Evolutionary conservation across 2,797 vertebrate species (phyloP).

Genomic region (Clarias fuscus): DNA sequence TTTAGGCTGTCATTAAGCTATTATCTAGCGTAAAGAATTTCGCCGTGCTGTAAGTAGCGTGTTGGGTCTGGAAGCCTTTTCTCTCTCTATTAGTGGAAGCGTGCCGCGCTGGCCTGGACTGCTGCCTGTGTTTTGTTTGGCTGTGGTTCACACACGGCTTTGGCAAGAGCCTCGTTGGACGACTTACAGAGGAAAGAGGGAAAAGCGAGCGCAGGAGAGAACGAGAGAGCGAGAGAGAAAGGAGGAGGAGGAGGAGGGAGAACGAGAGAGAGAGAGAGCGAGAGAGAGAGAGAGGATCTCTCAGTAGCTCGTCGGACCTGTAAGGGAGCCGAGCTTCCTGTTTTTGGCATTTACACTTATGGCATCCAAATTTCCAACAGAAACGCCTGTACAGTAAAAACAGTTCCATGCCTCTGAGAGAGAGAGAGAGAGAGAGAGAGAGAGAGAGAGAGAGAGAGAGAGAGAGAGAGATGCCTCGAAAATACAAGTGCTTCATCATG

Average conservation of each 20-base stretch:
- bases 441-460: no score
- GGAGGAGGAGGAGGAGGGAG: constrained; percentile 50
- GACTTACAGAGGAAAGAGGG: constrained; percentile 77
- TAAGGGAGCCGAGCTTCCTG: constrained; percentile 58
- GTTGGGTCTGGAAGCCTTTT: constrained; percentile 68
- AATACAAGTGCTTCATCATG: constrained; percentile 45
- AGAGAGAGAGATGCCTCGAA: neutral
- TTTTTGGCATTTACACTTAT: constrained; percentile 59
- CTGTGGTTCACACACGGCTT: constrained; percentile 80
- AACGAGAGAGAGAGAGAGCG: constrained; percentile 41
- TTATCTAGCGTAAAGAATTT: constrained; percentile 68
- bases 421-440: constrained; percentile 15
- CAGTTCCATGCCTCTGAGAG: constrained; percentile 40
- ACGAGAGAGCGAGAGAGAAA: constrained; percentile 59
- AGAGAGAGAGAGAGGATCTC: constrained; percentile 37
- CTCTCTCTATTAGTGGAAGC: constrained; percentile 88
- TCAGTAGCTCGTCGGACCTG: constrained; percentile 80
- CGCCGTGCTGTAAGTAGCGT: constrained; percentile 64
- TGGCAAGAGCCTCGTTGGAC: constrained; percentile 84
- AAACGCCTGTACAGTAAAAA: constrained; percentile 58
- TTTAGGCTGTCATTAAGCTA: constrained; percentile 65
- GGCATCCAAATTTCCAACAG: constrained; percentile 55
- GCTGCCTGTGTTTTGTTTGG: constrained; percentile 92
- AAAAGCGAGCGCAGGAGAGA: constrained; percentile 45
- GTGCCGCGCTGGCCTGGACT: constrained; percentile 84